phyloP scores from a whole-genome alignment of 2,113 vertebrate species.

The Aegithalos caudatus region DNA sequence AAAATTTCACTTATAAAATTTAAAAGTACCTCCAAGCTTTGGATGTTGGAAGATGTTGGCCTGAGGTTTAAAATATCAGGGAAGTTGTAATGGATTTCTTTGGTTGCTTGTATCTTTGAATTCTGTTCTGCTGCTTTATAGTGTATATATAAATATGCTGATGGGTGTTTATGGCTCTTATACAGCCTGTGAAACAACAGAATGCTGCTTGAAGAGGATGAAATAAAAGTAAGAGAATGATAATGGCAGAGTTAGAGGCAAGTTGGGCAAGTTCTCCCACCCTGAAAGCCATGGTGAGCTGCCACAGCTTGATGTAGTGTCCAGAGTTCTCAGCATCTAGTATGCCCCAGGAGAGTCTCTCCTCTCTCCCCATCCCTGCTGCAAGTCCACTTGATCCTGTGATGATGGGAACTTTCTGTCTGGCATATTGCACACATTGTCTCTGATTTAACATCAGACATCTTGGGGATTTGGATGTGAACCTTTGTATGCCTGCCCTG shows the following conservation, averaged over 20 bases:
- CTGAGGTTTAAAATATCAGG: neutral
- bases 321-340: fast-evolving
- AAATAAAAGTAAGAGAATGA: neutral
- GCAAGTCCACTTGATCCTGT: neutral
- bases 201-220: neutral
- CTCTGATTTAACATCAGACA: neutral
- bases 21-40: neutral
- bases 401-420: neutral
- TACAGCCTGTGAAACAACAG: neutral
- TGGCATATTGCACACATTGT: neutral
- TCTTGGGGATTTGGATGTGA: neutral
- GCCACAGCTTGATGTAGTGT: fast-evolving
- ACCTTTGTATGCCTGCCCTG: neutral
- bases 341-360: fast-evolving
- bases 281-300: fast-evolving
- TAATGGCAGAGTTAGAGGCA: neutral
- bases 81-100: neutral
- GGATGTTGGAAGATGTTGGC: neutral
- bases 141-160: neutral
- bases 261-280: neutral
- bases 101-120: neutral
- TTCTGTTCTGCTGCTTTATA: neutral
- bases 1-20: neutral
- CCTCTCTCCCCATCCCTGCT: neutral
- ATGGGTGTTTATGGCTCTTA: neutral